Conservation (phyloP, 2,113 vertebrate species). For the Pleuronectes platessa region DNA sequence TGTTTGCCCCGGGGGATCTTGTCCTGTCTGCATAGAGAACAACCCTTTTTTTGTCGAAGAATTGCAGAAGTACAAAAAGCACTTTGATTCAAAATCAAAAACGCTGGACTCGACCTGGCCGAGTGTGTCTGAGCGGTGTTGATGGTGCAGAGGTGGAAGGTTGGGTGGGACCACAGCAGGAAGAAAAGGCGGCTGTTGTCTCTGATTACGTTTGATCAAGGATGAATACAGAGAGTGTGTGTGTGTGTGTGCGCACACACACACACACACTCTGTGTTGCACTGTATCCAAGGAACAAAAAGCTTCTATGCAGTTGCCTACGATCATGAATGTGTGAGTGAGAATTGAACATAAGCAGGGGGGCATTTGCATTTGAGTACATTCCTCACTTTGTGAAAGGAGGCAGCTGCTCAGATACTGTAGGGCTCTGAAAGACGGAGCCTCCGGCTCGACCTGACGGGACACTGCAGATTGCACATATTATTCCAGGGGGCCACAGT, state of each 20-base stretch:
- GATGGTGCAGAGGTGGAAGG: slow-evolving; percentile 18
- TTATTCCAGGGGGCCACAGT: slow-evolving; percentile 19
- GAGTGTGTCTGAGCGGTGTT: neutral
- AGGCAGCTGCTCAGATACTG: slow-evolving; percentile 53
- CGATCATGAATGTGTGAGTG: slow-evolving; percentile 48
- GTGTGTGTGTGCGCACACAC: too few relatives aligned
- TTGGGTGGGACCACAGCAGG: slow-evolving; percentile 27
- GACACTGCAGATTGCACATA: slow-evolving; percentile 31
- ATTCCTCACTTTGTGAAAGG: slow-evolving; percentile 66
- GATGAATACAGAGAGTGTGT: slow-evolving; percentile 6
- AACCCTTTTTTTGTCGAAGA: slow-evolving; percentile 4
- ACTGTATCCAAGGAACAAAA: slow-evolving; percentile 52
- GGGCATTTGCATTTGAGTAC: slow-evolving; percentile 76
- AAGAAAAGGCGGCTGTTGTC: slow-evolving; percentile 50
- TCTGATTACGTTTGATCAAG: slow-evolving; percentile 53
- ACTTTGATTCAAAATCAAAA: neutral
- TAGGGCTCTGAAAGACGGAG: slow-evolving; percentile 44
- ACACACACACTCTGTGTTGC: slow-evolving; percentile 1
- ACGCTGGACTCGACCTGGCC: neutral
- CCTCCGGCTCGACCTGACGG: slow-evolving; percentile 34
- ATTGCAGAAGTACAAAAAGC: slow-evolving; percentile 5
- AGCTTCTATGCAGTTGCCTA: slow-evolving; percentile 31
- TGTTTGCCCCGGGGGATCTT: neutral
- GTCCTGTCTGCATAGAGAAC: slow-evolving; percentile 19
- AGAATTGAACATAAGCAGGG: slow-evolving; percentile 49